phyloP scores from a whole-genome alignment of 2,888 invertebrate genomes.

The Nycteola revayana region DNA sequence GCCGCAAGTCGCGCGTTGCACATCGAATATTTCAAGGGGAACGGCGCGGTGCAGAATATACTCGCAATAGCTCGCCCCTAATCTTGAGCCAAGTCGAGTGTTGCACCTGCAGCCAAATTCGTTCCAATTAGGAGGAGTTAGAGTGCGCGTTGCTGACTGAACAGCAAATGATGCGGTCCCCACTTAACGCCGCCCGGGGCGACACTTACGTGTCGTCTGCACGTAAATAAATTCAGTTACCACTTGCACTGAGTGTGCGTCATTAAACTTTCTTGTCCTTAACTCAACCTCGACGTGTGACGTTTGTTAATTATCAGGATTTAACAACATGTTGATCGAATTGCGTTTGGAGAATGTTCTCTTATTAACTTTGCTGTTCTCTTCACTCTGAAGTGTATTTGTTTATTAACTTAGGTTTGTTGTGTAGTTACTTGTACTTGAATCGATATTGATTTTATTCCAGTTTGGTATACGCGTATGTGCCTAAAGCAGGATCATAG shows the following conservation, averaged over 20 bases:
- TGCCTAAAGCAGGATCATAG: conserved; percentile 14
- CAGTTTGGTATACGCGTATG: conserved; percentile 2
- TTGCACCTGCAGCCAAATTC: conserved; percentile 81
- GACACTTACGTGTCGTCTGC: conserved; percentile 73
- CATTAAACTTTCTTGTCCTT: conserved; percentile 77
- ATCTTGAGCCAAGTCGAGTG: conserved; percentile 79
- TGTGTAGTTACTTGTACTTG: background rate
- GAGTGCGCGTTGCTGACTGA: conserved; percentile 75
- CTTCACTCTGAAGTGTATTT: conserved; percentile 15
- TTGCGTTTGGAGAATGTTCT: conserved; percentile 25
- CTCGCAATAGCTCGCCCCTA: conserved; percentile 75
- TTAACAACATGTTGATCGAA: conserved; percentile 43
- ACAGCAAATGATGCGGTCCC: conserved; percentile 80
- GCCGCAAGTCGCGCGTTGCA: conserved; percentile 71
- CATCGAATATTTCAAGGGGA: conserved; percentile 73
- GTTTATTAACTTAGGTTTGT: conserved; percentile 16
- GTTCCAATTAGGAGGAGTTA: conserved; percentile 81
- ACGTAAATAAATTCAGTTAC: conserved; percentile 75
- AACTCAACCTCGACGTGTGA: conserved; percentile 52
- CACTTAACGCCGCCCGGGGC: conserved; percentile 66
- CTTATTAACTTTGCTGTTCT: conserved; percentile 24
- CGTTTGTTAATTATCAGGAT: conserved; percentile 63
- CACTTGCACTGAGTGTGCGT: conserved; percentile 66
- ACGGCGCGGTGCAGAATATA: conserved; percentile 66
- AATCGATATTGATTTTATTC: too few relatives aligned